Evolutionary conservation across 2,888 invertebrate species (phyloP), one percentile per base, ranked within the genome.

Genomic region (Achlya flavicornis): DNA sequence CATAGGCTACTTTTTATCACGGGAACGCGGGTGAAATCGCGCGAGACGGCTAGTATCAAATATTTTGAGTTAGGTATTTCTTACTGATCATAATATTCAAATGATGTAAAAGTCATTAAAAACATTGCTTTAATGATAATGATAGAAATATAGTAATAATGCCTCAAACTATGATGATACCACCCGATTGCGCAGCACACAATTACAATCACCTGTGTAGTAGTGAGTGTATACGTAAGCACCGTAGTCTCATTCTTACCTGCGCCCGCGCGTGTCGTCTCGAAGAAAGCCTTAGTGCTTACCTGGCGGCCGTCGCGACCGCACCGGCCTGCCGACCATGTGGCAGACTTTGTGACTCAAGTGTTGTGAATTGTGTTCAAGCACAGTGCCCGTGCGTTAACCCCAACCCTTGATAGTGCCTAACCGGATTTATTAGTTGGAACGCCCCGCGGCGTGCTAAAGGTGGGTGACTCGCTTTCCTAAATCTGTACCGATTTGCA

Each of bases 351-450:
- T 85, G 91, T 92, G 90, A 90, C 88, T 89, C 81, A 81, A 87
- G 91, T 92, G 92, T 86, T 84, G 91, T 92, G 92, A 87, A 87
- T 87, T 87, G 91, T 89, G 89, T 86, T 85, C 83, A 85, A 89
- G 88, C 89, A 85, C 88, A 90, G 91, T 91, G 92, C 80, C 86
- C 88, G 91, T 92, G 90, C 91, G 77, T 89, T 92, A 90, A 92
- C 92, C 91, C 88, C 89, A 88, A 88, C 89, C 91, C 89, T 86
- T 92, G 88, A 91, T 91, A 91, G 92, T 92, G 92, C 83, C 84
- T 87, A 90, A 91, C 91, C 89, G 92, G 92, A 92, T 92, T 91
- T 90, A 73, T 79, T 76, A 83, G 83, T 82, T 83, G 81, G 85
- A 86, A 87, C 90, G 88, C 87, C 87, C 86, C 85, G 86, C 83